Conservation (phyloP, 2,888 invertebrate genomes). For the Steinernema hermaphroditum region DNA sequence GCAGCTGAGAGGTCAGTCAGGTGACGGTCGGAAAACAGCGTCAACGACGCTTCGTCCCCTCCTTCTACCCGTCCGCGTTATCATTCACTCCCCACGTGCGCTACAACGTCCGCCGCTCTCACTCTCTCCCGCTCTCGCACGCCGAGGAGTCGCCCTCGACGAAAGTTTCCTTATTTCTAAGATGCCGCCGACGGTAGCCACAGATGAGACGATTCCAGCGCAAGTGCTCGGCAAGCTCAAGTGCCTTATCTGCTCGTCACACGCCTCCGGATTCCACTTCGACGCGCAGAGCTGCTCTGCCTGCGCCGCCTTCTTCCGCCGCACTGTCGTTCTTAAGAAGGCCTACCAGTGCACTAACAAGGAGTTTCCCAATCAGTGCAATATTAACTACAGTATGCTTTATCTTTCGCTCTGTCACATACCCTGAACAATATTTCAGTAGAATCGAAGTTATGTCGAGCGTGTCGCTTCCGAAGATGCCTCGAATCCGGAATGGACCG, state of each 20-base stretch:
- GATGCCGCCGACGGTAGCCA: neutral
- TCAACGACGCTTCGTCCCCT: neutral
- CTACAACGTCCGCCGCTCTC: conserved; percentile 1
- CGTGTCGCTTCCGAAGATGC: conserved; percentile 57
- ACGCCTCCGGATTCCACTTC: conserved; percentile 65
- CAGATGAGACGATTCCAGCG: conserved; percentile 4
- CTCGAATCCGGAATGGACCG: conserved; percentile 57
- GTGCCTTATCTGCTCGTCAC: conserved; percentile 51
- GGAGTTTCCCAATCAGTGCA: conserved; percentile 20
- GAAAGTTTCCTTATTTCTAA: neutral
- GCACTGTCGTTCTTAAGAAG: conserved; percentile 57
- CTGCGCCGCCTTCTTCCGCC: conserved; percentile 63
- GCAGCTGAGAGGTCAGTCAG: conserved; percentile 29
- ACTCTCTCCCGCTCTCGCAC: conserved; percentile 10
- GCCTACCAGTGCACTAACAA: conserved; percentile 42
- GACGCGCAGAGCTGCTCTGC: conserved; percentile 58
- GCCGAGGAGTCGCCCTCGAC: neutral
- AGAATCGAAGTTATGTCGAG: conserved; percentile 59
- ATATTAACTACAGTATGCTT: conserved; percentile 45
- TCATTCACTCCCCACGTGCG: conserved; percentile 24
- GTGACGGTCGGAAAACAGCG: conserved; percentile 18
- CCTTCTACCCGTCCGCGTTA: conserved; percentile 12
- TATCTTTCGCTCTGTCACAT: conserved; percentile 14
- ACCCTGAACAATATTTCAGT: conserved; percentile 40
- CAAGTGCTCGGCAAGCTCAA: conserved; percentile 31